These are phyloP conservation scores for Imbricaverruca yamaguchii DNA, from an alignment of 2,888 invertebrate species.

Conservation along the genomic window DNA sequence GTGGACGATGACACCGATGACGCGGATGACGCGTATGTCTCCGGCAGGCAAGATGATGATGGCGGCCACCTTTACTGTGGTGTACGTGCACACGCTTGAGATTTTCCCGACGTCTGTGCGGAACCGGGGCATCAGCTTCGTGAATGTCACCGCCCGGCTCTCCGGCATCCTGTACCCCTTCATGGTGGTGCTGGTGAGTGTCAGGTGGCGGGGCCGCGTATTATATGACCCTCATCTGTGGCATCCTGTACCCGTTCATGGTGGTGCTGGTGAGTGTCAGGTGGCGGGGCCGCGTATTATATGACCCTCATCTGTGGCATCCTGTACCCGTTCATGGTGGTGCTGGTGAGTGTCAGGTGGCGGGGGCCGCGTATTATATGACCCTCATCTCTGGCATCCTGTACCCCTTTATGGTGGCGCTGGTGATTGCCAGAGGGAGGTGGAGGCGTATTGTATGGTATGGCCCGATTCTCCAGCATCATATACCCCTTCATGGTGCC, in stretches of 20 bases:
- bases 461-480: too few relatives aligned
- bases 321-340: constrained; percentile 11
- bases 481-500: too few relatives aligned
- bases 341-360: background rate
- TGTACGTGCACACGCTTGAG: constrained; percentile 16
- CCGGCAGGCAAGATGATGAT: background rate
- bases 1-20: background rate
- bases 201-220: too few relatives aligned
- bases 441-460: too few relatives aligned
- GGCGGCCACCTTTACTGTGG: constrained; percentile 4
- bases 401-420: too few relatives aligned
- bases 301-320: too few relatives aligned
- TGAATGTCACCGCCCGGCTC: background rate
- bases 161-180: constrained; percentile 14
- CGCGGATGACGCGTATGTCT: background rate
- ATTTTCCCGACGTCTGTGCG: constrained; percentile 12
- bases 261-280: background rate
- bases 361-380: too few relatives aligned
- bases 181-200: background rate
- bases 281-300: too few relatives aligned
- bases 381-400: too few relatives aligned
- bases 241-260: constrained; percentile 17
- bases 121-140: background rate
- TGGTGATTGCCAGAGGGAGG: too few relatives aligned
- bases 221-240: too few relatives aligned